Conservation (phyloP, 2,888 invertebrate genomes). For the Sarcophaga variegata region DNA sequence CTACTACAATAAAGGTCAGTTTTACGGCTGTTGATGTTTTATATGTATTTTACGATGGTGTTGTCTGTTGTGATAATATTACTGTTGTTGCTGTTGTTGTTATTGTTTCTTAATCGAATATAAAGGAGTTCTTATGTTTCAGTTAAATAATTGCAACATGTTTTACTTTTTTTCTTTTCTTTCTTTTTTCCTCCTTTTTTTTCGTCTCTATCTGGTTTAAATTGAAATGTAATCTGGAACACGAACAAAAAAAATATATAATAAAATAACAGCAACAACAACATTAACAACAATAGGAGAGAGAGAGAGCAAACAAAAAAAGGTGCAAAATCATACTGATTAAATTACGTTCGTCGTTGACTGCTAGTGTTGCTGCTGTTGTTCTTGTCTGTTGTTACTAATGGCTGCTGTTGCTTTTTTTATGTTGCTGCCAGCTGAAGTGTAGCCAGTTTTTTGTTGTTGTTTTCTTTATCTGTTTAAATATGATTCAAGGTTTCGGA, state of each 20-base stretch:
- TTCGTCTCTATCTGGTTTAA: conserved; percentile 10
- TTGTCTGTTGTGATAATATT: background rate
- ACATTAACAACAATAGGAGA: background rate
- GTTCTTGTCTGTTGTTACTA: conserved; percentile 35
- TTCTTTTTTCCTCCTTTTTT: conserved; percentile 4
- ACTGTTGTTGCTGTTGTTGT: conserved; percentile 20
- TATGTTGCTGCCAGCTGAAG: conserved; percentile 1
- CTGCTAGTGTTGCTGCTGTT: conserved; percentile 29
- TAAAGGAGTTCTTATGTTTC: conserved; percentile 43
- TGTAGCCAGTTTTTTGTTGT: conserved; percentile 23
- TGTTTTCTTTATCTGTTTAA: conserved; percentile 61
- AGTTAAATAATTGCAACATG: conserved; percentile 63
- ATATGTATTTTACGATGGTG: conserved; percentile 26
- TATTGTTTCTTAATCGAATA: conserved; percentile 50
- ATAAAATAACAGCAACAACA: background rate
- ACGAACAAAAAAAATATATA: conserved; percentile 13
- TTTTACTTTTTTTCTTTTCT: conserved; percentile 28
- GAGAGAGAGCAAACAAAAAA: conserved; percentile 6
- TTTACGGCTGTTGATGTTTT: conserved; percentile 39
- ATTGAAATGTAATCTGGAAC: conserved; percentile 62
- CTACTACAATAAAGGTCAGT: conserved; percentile 58
- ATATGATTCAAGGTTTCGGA: conserved; percentile 82
- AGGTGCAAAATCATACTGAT: conserved; percentile 63
- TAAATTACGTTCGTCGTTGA: conserved; percentile 55
- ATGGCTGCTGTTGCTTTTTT: background rate